These are phyloP conservation scores for Eutolmus rufibarbis DNA, from an alignment of 2,888 invertebrate genomes.

Conservation along the genomic window DNA sequence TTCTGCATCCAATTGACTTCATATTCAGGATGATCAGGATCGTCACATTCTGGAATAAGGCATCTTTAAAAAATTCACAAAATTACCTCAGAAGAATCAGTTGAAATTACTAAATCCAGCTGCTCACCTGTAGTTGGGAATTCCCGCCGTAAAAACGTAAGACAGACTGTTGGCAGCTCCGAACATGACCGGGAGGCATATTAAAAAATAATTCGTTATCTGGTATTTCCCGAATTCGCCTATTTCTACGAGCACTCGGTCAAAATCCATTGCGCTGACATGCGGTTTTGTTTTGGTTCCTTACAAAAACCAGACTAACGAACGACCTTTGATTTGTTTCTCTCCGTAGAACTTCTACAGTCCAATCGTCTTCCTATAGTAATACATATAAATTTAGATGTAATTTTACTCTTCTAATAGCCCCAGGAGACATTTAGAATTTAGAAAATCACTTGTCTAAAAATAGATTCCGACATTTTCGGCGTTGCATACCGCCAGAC, in stretches of 20 bases:
- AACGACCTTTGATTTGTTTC: background rate
- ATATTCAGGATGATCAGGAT: constrained; percentile 56
- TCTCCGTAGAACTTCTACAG: background rate
- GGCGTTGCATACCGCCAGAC: background rate
- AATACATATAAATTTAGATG: background rate
- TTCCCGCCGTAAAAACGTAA: constrained; percentile 70
- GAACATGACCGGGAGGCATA: constrained; percentile 69
- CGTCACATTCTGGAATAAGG: constrained; percentile 67
- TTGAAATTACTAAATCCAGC: background rate
- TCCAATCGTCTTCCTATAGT: background rate
- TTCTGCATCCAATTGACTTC: constrained; percentile 63
- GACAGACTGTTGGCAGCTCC: constrained; percentile 69
- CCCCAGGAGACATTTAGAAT: background rate
- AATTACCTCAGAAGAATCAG: background rate
- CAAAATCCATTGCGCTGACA: constrained; percentile 66
- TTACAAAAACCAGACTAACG: background rate
- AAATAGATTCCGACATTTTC: background rate
- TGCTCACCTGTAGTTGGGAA: constrained; percentile 67
- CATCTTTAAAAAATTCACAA: constrained; percentile 60
- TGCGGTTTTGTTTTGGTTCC: background rate
- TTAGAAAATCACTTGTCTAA: background rate
- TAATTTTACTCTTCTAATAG: background rate
- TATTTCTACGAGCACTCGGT: constrained; percentile 68
- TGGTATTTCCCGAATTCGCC: constrained; percentile 70
- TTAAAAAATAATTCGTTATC: constrained; percentile 65